A percentile compares a stretch with the other conserved stretches of the same genome.
Conservation (phyloP, 2,888 invertebrate species). For the Holacanthella duospinosa region DNA sequence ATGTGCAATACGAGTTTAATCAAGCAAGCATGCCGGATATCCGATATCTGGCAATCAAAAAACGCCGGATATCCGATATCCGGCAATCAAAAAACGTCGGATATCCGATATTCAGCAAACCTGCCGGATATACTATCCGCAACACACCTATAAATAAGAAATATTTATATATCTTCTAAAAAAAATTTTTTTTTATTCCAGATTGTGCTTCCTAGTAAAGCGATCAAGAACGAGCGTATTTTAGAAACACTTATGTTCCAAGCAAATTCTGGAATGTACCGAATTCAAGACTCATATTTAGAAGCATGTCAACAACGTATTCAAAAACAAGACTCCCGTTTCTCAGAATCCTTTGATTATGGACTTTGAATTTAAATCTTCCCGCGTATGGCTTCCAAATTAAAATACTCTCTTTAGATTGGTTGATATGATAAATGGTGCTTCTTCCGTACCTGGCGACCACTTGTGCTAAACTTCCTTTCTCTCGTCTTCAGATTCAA, state of each 20-base stretch:
- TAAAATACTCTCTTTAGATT: background rate
- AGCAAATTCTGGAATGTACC: conserved; percentile 83
- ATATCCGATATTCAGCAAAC: too few relatives aligned
- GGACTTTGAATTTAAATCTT: conserved; percentile 47
- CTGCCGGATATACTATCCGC: too few relatives aligned
- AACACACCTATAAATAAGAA: too few relatives aligned
- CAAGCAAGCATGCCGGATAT: too few relatives aligned
- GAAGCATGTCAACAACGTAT: conserved; percentile 77
- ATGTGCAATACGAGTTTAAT: too few relatives aligned
- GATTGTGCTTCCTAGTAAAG: conserved; percentile 82
- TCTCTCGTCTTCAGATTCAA: too few relatives aligned
- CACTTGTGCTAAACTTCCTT: background rate
- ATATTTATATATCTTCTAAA: background rate
- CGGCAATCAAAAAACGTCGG: too few relatives aligned
- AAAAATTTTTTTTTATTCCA: conserved; percentile 40
- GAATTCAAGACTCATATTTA: conserved; percentile 75
- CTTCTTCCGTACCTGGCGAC: background rate
- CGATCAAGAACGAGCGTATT: conserved; percentile 82
- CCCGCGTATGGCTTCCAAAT: background rate
- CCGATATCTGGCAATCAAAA: too few relatives aligned
- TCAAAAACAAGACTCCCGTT: conserved; percentile 77
- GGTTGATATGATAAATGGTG: background rate
- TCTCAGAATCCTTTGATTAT: conserved; percentile 70
- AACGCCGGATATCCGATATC: too few relatives aligned
- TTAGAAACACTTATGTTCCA: conserved; percentile 86